These are phyloP conservation scores for Sebastes taczanowskii DNA, from an alignment of 2,797 vertebrate species.

Conservation along the genomic window DNA sequence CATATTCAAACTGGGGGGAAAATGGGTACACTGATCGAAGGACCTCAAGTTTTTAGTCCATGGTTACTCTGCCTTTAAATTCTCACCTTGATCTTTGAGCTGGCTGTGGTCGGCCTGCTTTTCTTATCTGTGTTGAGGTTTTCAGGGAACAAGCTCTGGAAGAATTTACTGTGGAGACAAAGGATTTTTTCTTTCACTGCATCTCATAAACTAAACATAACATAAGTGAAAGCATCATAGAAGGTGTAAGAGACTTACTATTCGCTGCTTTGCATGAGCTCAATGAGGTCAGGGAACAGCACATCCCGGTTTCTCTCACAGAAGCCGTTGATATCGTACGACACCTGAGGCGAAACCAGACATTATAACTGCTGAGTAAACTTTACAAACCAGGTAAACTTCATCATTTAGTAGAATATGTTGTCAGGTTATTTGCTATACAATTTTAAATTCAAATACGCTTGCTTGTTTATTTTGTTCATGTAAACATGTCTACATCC, in stretches of 20 bases:
- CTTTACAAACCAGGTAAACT: neutral
- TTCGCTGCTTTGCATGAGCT: conserved; percentile 97
- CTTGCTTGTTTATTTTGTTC: neutral
- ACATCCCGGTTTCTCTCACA: conserved; percentile 96
- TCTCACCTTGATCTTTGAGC: conserved; percentile 94
- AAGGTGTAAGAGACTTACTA: conserved; percentile 82
- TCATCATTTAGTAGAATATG: neutral
- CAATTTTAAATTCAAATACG: neutral
- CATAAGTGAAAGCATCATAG: neutral
- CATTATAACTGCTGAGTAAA: neutral
- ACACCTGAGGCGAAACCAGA: conserved; percentile 82
- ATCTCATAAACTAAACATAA: neutral
- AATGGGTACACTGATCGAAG: neutral
- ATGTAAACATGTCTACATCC: neutral
- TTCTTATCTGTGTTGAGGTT: conserved; percentile 95
- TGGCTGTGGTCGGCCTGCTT: conserved; percentile 89
- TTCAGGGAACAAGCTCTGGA: conserved; percentile 92
- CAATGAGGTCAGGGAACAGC: conserved; percentile 94
- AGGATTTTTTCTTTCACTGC: neutral
- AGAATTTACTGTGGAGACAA: conserved; percentile 84
- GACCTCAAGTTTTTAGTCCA: neutral
- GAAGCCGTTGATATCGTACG: conserved; percentile 92
- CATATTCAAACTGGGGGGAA: too few species aligned
- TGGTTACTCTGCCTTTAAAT: neutral
- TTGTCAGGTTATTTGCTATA: neutral